Conservation (phyloP, 2,888 invertebrate genomes). For the Leptodirus hochenwartii region DNA sequence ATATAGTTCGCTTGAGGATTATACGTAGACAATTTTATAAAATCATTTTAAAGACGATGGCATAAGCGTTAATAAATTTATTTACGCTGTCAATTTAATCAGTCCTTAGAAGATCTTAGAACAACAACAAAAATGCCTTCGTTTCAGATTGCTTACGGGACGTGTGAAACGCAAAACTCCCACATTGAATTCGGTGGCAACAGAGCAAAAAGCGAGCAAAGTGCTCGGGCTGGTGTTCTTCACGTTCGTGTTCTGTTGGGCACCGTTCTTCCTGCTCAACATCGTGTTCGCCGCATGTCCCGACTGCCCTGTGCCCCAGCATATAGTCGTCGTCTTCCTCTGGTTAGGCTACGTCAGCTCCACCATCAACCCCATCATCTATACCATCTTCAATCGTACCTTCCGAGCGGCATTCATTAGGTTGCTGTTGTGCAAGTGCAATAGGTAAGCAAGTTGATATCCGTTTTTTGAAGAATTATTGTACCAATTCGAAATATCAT, state of each 20-base stretch:
- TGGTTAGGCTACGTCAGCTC: slow-evolving; percentile 89
- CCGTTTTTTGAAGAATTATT: no score
- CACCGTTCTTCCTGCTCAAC: slow-evolving; percentile 80
- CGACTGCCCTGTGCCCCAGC: slow-evolving; percentile 53
- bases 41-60: no score
- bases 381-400: slow-evolving; percentile 81
- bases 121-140: no score
- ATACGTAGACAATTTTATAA: no score
- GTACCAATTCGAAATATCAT: no score
- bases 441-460: no score
- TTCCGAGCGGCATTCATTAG: slow-evolving; percentile 74
- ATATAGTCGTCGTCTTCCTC: slow-evolving; percentile 63
- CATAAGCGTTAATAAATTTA: no score
- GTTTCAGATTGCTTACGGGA: slow-evolving; percentile 46
- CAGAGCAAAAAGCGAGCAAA: slow-evolving; percentile 90
- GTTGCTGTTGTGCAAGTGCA: slow-evolving; percentile 55
- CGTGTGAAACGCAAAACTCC: slow-evolving; percentile 50
- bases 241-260: slow-evolving; percentile 85
- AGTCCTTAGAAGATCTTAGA: no score
- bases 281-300: slow-evolving; percentile 75
- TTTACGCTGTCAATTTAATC: no score
- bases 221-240: slow-evolving; percentile 82
- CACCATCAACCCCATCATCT: slow-evolving; percentile 86
- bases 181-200: slow-evolving; percentile 67
- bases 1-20: no score